Evolutionary conservation across 1,140 invertebrate genomes (phyloP).

Genomic region (Propsilocerus akamusi): DNA sequence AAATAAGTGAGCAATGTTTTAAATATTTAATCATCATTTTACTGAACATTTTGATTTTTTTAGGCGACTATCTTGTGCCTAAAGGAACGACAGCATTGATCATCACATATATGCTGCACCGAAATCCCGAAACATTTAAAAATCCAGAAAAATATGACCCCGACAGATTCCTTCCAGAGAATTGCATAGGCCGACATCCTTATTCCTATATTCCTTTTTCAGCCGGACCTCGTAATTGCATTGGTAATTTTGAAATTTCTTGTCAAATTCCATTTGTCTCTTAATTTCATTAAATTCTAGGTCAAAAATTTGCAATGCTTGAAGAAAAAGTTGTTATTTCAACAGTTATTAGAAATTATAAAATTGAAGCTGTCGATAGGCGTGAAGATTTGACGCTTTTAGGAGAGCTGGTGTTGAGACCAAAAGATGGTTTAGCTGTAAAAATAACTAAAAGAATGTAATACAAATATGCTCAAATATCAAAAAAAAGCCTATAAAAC

Average conservation of each 20-base stretch:
- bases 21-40: slow-evolving; percentile 8
- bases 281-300: slow-evolving; percentile 16
- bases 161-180: slow-evolving; percentile 49
- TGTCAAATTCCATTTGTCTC: neutral
- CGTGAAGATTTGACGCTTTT: slow-evolving; percentile 31
- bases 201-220: slow-evolving; percentile 57
- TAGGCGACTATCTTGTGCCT: slow-evolving; percentile 28
- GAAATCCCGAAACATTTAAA: slow-evolving; percentile 40
- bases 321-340: slow-evolving; percentile 54
- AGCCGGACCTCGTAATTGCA: slow-evolving; percentile 55
- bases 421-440: slow-evolving; percentile 30
- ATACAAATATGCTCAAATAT: too few species aligned
- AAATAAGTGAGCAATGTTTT: slow-evolving; percentile 28
- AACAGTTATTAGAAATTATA: slow-evolving; percentile 42
- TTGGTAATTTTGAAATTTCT: slow-evolving; percentile 28
- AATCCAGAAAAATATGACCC: slow-evolving; percentile 59
- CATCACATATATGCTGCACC: slow-evolving; percentile 40
- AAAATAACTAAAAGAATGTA: slow-evolving; percentile 19
- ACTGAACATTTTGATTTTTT: slow-evolving; percentile 8
- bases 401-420: slow-evolving; percentile 34
- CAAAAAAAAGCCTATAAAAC: too few species aligned
- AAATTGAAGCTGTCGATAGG: slow-evolving; percentile 32
- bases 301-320: slow-evolving; percentile 57
- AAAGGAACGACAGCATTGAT: slow-evolving; percentile 33
- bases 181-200: slow-evolving; percentile 33